Evolutionary conservation across 2,797 vertebrate species (phyloP), one percentile per base, ranked within the genome.

Genomic region (Pseudocheirus occidentalis): DNA sequence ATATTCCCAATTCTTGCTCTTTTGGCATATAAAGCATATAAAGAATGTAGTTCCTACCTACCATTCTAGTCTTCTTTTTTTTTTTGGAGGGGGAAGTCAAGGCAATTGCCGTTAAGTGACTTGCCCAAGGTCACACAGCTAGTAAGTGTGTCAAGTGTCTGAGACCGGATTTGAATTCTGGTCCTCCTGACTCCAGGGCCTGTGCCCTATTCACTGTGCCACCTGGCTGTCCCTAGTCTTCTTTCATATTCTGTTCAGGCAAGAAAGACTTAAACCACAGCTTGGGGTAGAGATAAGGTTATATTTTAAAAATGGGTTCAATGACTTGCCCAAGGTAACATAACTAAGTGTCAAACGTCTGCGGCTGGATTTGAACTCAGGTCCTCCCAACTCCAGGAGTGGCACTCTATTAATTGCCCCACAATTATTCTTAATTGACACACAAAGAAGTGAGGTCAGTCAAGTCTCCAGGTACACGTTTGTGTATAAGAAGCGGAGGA

Each of bases 1-100:
- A 94, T 11, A 52, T 31, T 90, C 57, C 54, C 28, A 57, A 81
- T 46, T 96, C 92, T 66, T n/a, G 93, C 27, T 92, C 94, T 95
- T 91, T 31, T 46, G 73, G 24, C 21, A 46, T 50, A 87, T 81
- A 81, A 81, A 46, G 73, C 73, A 87, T 46, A 24, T 0, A 50
- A 3, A 52, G 52, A 87, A 50, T 50, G 3, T 50, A 81, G 66
- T 81, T 81, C 66, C n/a, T 81, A 81, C n/a, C 7, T 81, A 81
- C 18, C 21, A 54, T 54, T 46, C 66, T 81, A 21, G 73, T 27
- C 40, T 81, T 46, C n/a, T 46, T 46, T 81, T 54, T 54, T 54
- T 54, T 54, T 54, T 54, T 12, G 11, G 12, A 10, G 53, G 53
- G 53, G 53, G 53, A 54, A 54, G 53, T 54, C 53, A 54, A 54